Evolutionary conservation across 2,888 invertebrate species (phyloP).

Genomic region (Tillus elongatus): DNA sequence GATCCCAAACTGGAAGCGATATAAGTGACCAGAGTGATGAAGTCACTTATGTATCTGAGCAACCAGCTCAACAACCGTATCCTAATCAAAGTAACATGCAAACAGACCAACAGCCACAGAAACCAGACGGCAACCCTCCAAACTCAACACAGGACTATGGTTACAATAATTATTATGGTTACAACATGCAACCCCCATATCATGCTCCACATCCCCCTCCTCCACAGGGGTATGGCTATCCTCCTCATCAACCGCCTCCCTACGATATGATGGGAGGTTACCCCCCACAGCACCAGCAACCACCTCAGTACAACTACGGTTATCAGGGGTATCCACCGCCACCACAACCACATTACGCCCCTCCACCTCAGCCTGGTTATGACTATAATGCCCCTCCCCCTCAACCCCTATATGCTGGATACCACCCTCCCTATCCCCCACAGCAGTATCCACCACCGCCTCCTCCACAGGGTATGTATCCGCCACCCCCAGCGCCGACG

Average conservation of each 20-base stretch:
- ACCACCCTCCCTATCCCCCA: conserved; percentile 31
- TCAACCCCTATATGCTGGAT: conserved; percentile 27
- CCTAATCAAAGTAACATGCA: conserved; percentile 23
- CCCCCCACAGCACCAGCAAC: conserved; percentile 28
- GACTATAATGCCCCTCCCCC: conserved; percentile 23
- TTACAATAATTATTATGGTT: conserved; percentile 27
- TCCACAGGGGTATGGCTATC: conserved; percentile 32
- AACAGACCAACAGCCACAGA: conserved; percentile 13
- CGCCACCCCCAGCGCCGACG: conserved; percentile 27
- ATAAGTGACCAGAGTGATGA: conserved; percentile 33
- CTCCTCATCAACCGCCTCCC: conserved; percentile 33
- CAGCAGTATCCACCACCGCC: conserved; percentile 33
- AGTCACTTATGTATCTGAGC: conserved; percentile 32
- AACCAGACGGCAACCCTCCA: conserved; percentile 10
- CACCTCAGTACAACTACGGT: conserved; percentile 30
- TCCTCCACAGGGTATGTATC: conserved; percentile 29
- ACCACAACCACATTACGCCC: conserved; percentile 30
- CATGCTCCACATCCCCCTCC: conserved; percentile 19
- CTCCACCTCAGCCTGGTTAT: conserved; percentile 23
- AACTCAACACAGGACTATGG: conserved; percentile 14
- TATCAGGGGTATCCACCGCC: conserved; percentile 35
- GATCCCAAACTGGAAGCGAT: conserved; percentile 21
- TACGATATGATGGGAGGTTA: conserved; percentile 36
- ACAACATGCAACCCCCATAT: conserved; percentile 23
- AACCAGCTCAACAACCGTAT: conserved; percentile 25